A percentile compares a stretch with the other conserved stretches of the same genome.
Conservation (phyloP, 2,888 invertebrate species). For the Lithophane semibrunnea region DNA sequence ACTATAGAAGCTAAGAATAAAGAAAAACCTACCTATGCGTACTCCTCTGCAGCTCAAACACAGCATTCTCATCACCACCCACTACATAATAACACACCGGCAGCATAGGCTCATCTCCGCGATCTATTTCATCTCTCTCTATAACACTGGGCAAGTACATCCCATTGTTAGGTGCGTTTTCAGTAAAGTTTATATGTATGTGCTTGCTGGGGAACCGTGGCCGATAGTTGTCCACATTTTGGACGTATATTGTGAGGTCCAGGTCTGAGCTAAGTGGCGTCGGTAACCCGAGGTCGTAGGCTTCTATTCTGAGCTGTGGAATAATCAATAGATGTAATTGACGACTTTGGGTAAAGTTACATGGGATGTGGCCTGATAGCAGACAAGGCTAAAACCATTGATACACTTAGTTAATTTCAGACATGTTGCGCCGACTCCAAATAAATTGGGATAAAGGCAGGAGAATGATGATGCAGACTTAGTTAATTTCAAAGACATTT, state of each 20-base stretch:
- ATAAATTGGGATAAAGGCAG: too few relatives aligned
- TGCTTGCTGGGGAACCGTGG: constrained; percentile 95
- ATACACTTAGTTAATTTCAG: background rate
- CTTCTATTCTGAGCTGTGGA: constrained; percentile 95
- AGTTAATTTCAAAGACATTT: background rate
- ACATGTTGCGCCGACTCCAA: too few relatives aligned
- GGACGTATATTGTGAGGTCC: constrained; percentile 96
- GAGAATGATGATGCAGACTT: too few relatives aligned
- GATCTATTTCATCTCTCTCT: constrained; percentile 96
- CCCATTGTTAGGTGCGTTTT: constrained; percentile 91
- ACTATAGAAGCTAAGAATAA: background rate
- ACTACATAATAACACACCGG: constrained; percentile 98
- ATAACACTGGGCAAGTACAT: constrained; percentile 94
- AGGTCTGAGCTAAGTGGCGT: constrained; percentile 96
- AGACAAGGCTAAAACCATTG: background rate
- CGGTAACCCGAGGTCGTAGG: constrained; percentile 96
- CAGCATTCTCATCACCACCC: constrained; percentile 94
- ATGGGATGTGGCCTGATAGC: background rate
- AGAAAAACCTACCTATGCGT: constrained; percentile 91
- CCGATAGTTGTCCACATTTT: constrained; percentile 96
- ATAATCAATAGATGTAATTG: constrained; percentile 10
- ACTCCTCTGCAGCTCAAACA: constrained; percentile 93
- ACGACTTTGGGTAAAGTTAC: background rate
- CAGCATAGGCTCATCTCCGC: constrained; percentile 94
- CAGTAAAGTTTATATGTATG: constrained; percentile 93